Conservation (phyloP, 2,113 vertebrate species). For the Vidua macroura region DNA sequence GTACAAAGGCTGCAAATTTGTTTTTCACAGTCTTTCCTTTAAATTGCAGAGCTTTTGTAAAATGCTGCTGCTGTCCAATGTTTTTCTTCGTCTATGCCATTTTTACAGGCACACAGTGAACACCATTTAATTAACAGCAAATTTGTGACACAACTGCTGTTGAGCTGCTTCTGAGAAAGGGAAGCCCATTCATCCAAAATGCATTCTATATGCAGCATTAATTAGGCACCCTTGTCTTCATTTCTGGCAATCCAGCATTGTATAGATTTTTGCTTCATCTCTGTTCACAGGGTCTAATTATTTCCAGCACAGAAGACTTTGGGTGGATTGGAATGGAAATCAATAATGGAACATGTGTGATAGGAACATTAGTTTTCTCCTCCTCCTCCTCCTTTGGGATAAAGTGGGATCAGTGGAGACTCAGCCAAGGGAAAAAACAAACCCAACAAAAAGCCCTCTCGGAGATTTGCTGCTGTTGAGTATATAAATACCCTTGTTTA, state of each 20-base stretch:
- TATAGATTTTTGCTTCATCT: slow-evolving; percentile 68
- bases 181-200: slow-evolving; percentile 68
- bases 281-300: slow-evolving; percentile 64
- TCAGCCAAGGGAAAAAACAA: background rate
- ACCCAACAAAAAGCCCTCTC: background rate
- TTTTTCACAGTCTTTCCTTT: slow-evolving; percentile 11
- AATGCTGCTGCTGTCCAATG: background rate
- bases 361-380: slow-evolving; percentile 27
- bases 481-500: slow-evolving; percentile 15
- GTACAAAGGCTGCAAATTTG: background rate
- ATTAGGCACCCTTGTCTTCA: slow-evolving; percentile 70
- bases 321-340: slow-evolving; percentile 52
- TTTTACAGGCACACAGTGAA: slow-evolving; percentile 55
- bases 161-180: slow-evolving; percentile 57
- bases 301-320: slow-evolving; percentile 53
- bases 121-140: slow-evolving; percentile 70
- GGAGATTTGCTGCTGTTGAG: background rate
- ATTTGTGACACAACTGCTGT: slow-evolving; percentile 49
- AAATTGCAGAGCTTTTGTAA: slow-evolving; percentile 41
- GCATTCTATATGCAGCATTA: slow-evolving; percentile 68
- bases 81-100: background rate
- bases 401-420: background rate
- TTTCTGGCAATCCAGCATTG: slow-evolving; percentile 44
- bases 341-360: slow-evolving; percentile 33
- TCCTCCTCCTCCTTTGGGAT: slow-evolving; percentile 13